Base-by-base conservation (phyloP, 1,140 invertebrate species). In the Drosophila subobscura region DNA sequence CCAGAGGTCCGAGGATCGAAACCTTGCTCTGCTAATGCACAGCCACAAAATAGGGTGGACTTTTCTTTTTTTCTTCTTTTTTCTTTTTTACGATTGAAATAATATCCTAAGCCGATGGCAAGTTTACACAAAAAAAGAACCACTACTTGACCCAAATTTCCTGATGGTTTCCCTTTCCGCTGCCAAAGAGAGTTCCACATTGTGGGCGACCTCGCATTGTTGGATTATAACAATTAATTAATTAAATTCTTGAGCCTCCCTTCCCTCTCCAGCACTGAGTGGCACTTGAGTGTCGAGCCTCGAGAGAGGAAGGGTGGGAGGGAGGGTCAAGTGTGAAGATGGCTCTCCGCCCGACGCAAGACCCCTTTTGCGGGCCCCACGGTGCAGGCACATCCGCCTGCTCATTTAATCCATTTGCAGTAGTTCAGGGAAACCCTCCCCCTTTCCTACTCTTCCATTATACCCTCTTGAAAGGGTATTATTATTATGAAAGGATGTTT, bases 1-100 rank as follows among this genome's bases (percentile, higher is more conserved):
- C 96, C 96, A 97, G 96, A 97, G 96, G 96, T 97, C 96, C 95
- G 96, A 96, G 95, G 96, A 97, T 8, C n/a, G 4, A 14, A 2
- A 4, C 1, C 2, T 8, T 16, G 12, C 45, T 64, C 45, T 64
- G 46, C 37, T 53, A 52, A 45, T 42, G 46, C 16, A 12, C 10
- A 37, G 10, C 33, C 33, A 7, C 33, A 37, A 0, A 12, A 12
- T 22, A 10, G 23, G 14, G 25, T 16, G 23, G 27, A 22, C 25
- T 8, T 8, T 10, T 14, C 3, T 49, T 42, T 58, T 40, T 59
- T 40, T 5, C 40, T 27, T 5, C 0, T 10, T 40, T 8, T 5
- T 12, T 40, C n/a, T 23, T 16, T 27, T 29, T 3, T 16, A 7
- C 12, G 4, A 0, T 25, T 25, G 6, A 33, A 53, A 20, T 23